phyloP scores from a whole-genome alignment of 2,797 vertebrate genomes.

The Ciconia nigra region DNA sequence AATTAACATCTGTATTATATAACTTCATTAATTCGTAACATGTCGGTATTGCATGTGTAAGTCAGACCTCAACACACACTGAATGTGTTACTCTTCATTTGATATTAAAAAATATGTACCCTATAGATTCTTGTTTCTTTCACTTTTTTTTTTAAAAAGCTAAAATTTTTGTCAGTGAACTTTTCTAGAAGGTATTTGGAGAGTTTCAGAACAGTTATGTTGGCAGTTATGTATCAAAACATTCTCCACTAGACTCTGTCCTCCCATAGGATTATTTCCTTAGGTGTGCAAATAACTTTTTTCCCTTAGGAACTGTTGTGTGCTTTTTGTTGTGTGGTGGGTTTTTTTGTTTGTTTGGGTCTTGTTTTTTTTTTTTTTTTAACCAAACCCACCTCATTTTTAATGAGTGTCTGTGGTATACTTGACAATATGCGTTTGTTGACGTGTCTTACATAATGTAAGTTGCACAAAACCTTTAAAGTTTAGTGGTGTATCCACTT shows the following conservation, averaged over 20 bases:
- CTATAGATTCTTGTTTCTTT: not conserved
- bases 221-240: not conserved
- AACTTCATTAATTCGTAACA: not conserved
- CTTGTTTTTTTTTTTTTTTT: too few species aligned
- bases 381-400: not conserved
- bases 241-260: not conserved
- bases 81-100: not conserved
- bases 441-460: not conserved
- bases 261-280: not conserved
- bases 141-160: not conserved
- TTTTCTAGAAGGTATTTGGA: not conserved
- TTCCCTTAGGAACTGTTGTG: not conserved
- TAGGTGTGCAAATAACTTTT: rapidly evolving
- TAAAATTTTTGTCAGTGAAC: not conserved
- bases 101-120: not conserved
- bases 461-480: not conserved
- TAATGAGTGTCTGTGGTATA: not conserved
- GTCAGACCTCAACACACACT: not conserved
- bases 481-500: not conserved
- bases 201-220: not conserved
- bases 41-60: not conserved
- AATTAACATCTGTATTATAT: not conserved
- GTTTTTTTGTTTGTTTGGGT: too few species aligned
- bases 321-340: not conserved
- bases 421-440: not conserved